Evolutionary conservation across 1,140 invertebrate genomes (phyloP).

Genomic region (Drosophila sechellia): DNA sequence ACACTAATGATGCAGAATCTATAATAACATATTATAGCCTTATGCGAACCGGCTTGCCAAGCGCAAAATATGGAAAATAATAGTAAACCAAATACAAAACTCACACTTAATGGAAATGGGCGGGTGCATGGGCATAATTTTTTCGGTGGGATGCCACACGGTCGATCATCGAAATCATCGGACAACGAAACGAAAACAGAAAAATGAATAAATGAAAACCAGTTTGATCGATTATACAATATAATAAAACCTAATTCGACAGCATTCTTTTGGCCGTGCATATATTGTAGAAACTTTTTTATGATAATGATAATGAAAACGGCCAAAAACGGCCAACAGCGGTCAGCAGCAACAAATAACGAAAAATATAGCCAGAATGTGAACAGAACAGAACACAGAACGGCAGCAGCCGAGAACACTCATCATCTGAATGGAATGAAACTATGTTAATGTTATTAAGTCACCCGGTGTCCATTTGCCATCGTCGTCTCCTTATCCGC

Average conservation of each 20-base stretch:
- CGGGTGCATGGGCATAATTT: conserved; percentile 63
- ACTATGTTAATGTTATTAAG: conserved; percentile 54
- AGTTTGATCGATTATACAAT: conserved; percentile 64
- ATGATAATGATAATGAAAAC: conserved; percentile 66
- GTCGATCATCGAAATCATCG: conserved; percentile 25
- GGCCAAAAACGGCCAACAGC: conserved; percentile 45
- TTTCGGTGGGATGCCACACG: conserved; percentile 42
- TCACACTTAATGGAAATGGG: conserved; percentile 39
- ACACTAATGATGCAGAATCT: conserved; percentile 32
- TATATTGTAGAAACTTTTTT: conserved; percentile 71
- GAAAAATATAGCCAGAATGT: conserved; percentile 15
- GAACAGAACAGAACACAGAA: conserved; percentile 19
- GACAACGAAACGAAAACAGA: conserved; percentile 39
- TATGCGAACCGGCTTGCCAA: conserved; percentile 9
- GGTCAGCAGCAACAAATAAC: conserved; percentile 33
- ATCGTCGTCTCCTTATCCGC: neutral
- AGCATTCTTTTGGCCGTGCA: conserved; percentile 72
- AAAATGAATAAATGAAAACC: conserved; percentile 58
- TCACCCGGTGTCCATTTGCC: conserved; percentile 21
- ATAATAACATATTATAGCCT: conserved; percentile 16
- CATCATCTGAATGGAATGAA: conserved; percentile 44
- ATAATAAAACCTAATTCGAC: conserved; percentile 72
- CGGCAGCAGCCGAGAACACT: conserved; percentile 33
- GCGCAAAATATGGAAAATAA: conserved; percentile 13
- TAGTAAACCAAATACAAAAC: conserved; percentile 26